phyloP scores from a whole-genome alignment of 1,140 invertebrate species.

The Bilobella aurantiaca region DNA sequence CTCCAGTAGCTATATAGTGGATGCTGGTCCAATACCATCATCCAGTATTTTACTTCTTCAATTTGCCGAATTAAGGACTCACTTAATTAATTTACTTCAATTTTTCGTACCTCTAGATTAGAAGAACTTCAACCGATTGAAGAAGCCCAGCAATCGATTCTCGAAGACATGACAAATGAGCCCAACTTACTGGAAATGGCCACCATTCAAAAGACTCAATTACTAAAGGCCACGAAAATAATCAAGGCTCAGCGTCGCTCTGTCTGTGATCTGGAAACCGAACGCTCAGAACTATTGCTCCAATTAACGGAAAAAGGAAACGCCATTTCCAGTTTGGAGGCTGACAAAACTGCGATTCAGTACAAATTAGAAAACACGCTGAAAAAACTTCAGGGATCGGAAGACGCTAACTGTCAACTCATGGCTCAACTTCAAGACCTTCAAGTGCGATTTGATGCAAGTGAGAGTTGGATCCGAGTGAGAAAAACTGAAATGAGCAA shows the following conservation, averaged over 20 bases:
- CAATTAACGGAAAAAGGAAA: background rate
- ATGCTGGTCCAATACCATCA: too few relatives aligned
- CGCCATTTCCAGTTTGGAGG: slow-evolving; percentile 2
- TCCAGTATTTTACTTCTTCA: too few relatives aligned
- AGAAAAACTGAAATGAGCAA: slow-evolving; percentile 18
- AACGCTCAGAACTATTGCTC: slow-evolving; percentile 4
- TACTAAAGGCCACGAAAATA: slow-evolving; percentile 15
- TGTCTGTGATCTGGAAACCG: background rate
- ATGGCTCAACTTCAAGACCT: slow-evolving; percentile 7
- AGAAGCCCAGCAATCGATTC: slow-evolving; percentile 20
- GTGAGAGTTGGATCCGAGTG: background rate
- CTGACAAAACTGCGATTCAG: background rate
- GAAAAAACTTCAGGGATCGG: slow-evolving; percentile 4
- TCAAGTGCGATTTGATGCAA: background rate
- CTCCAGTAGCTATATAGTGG: too few relatives aligned
- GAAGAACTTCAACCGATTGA: slow-evolving; percentile 26
- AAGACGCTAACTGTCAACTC: slow-evolving; percentile 11
- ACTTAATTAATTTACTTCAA: background rate
- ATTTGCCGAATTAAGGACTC: too few relatives aligned
- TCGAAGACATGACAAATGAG: slow-evolving; percentile 3
- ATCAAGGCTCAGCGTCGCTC: slow-evolving; percentile 12
- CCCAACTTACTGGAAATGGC: slow-evolving; percentile 16
- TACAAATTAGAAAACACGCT: slow-evolving; percentile 1
- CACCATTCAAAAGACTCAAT: slow-evolving; percentile 20
- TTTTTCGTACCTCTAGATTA: slow-evolving; percentile 16